Evolutionary conservation across 2,797 vertebrate species (phyloP).

Genomic region (Pyrocephalus nanus): DNA sequence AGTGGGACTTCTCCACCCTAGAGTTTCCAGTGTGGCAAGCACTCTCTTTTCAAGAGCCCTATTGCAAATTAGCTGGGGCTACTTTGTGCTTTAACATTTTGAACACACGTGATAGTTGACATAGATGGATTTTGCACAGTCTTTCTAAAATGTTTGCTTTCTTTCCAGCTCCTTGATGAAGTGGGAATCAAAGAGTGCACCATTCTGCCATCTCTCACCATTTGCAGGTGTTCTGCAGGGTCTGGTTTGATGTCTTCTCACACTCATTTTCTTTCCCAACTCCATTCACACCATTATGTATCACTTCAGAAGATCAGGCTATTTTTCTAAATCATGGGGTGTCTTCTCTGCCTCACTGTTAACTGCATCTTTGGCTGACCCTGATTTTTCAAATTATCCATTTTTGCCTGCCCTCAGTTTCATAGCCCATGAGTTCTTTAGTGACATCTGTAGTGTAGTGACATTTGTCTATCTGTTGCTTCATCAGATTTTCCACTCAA

Average conservation of each 20-base stretch:
- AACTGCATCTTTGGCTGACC: neutral
- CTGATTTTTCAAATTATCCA: neutral
- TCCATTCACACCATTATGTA: neutral
- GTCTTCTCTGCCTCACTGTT: neutral
- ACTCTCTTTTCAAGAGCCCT: neutral
- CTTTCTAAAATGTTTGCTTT: neutral
- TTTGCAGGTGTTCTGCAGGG: neutral
- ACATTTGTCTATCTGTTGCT: neutral
- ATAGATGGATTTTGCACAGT: neutral
- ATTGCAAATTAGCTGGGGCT: neutral
- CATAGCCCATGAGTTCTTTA: neutral
- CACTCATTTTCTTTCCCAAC: neutral
- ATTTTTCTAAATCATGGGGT: neutral
- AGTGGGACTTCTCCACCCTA: neutral
- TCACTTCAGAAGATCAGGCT: neutral
- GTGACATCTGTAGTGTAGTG: neutral
- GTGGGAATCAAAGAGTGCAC: neutral
- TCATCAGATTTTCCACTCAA: neutral
- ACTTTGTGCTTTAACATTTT: neutral
- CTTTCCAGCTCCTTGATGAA: neutral
- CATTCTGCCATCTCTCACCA: fast-evolving
- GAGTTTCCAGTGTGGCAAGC: neutral
- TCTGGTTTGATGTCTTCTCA: neutral
- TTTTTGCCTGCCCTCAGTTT: neutral
- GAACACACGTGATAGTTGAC: neutral